Evolutionary conservation across 2,113 vertebrate genomes (phyloP).

Genomic region (Aix galericulata): DNA sequence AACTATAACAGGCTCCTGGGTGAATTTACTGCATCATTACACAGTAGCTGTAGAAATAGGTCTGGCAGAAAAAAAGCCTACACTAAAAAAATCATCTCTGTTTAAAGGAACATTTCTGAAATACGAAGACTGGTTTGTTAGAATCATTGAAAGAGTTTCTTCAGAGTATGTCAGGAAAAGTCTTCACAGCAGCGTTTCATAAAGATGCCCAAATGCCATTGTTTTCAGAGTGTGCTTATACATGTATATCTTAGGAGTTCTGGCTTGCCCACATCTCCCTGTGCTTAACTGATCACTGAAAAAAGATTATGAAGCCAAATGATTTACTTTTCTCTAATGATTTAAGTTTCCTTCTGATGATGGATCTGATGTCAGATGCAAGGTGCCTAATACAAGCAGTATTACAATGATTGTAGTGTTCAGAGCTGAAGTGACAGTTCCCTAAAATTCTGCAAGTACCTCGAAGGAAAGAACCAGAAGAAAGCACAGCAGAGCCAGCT

Average conservation of each 20-base stretch:
- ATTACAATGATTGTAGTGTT: background rate
- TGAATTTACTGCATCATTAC: slow-evolving; percentile 56
- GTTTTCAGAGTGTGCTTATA: background rate
- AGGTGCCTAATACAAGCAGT: background rate
- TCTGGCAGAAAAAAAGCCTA: background rate
- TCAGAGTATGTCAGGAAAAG: background rate
- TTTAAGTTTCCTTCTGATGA: background rate
- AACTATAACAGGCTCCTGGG: slow-evolving; percentile 36
- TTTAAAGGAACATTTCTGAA: slow-evolving; percentile 7
- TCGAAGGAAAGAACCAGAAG: background rate
- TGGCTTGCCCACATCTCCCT: background rate
- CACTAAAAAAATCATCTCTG: background rate
- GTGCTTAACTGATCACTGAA: background rate
- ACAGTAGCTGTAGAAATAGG: background rate
- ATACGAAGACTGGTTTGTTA: background rate
- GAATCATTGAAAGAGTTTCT: background rate
- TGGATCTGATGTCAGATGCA: background rate
- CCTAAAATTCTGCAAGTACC: background rate
- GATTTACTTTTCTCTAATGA: background rate
- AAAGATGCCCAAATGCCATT: background rate
- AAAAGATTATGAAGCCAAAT: background rate
- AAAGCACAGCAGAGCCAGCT: background rate
- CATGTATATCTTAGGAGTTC: background rate
- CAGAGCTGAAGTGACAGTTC: background rate
- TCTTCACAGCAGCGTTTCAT: background rate